phyloP scores from a whole-genome alignment of 2,888 invertebrate species.

The Clostera curtula region DNA sequence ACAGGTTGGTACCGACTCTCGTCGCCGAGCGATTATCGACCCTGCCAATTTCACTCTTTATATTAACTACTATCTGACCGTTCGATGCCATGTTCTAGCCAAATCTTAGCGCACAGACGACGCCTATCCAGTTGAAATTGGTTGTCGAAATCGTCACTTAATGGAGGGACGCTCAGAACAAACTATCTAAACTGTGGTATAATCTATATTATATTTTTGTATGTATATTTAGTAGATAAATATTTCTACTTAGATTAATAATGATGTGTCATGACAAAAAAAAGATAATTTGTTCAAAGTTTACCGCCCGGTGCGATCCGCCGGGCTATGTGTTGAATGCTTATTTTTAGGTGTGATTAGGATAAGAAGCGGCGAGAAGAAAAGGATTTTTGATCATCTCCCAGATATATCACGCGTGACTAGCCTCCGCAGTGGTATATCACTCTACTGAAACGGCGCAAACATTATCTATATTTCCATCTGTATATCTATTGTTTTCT shows the following conservation, averaged over 20 bases:
- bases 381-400: slow-evolving; percentile 83
- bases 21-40: slow-evolving; percentile 31
- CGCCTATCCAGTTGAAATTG: slow-evolving; percentile 44
- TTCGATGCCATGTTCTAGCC: slow-evolving; percentile 19
- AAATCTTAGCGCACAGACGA: slow-evolving; percentile 17
- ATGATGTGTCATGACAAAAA: slow-evolving; percentile 33
- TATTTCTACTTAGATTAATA: slow-evolving; percentile 11
- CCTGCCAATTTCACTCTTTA: slow-evolving; percentile 44
- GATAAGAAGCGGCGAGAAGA: slow-evolving; percentile 60
- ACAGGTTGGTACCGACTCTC: slow-evolving; percentile 54
- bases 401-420: slow-evolving; percentile 56
- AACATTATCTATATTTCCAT: slow-evolving; percentile 41
- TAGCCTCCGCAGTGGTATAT: slow-evolving; percentile 54
- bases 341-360: slow-evolving; percentile 73
- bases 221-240: slow-evolving; percentile 22
- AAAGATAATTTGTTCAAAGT: slow-evolving; percentile 73
- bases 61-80: slow-evolving; percentile 15
- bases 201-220: slow-evolving; percentile 25
- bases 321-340: slow-evolving; percentile 60
- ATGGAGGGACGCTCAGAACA: slow-evolving; percentile 55
- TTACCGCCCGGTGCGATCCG: slow-evolving; percentile 43
- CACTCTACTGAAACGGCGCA: slow-evolving; percentile 69
- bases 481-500: slow-evolving; percentile 32
- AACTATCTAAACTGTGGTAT: slow-evolving; percentile 57
- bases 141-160: slow-evolving; percentile 53